Base-by-base conservation (phyloP, 2,113 vertebrate genomes). In the Romanogobio albipinnatus region DNA sequence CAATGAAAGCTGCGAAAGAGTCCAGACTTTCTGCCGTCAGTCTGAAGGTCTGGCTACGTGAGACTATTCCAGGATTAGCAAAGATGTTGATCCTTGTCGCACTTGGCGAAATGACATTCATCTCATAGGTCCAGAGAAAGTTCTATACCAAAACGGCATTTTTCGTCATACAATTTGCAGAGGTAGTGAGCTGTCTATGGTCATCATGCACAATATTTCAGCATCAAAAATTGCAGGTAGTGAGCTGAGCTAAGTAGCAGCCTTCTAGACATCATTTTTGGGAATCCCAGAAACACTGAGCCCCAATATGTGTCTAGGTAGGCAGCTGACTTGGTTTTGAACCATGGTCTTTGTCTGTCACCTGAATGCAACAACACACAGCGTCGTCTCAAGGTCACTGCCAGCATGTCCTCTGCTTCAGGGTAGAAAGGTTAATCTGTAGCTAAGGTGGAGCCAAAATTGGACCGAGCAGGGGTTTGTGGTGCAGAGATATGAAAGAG, bases 391-490 rank as follows among this genome's bases (percentile, higher is more conserved):
- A 87, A 87, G 88, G 84, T 87, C 88, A 89, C 36, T 61, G 45
- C 49, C 78, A 59, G 64, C 19, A 47, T 77, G 81, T 81, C 56
- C 36, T 49, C 45, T 39, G 17, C 19, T 49, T 22, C 58, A 36
- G 71, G 87, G 68, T 80, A 51, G 79, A 87, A 73, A 87, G 71
- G 84, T 78, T 81, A 84, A 64, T 89, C 79, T 87, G 79, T 86
- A 78, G 87, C 86, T 78, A 90, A 82, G 85, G 84, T 87, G 86
- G 82, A 83, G 83, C 49, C 61, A 87, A 83, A 76, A 88, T 81
- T 73, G 78, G 64, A 43, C 74, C 70, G 81, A 84, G 83, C 86
- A 71, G 85, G 86, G 89, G 84, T 29, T 29, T 85, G 82, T 66
- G 39, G 39, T 29, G 59, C 61, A 61, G 56, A 68, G 24, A 85